Evolutionary conservation across 1,140 invertebrate species (phyloP).

Genomic region (Ips nitidus): DNA sequence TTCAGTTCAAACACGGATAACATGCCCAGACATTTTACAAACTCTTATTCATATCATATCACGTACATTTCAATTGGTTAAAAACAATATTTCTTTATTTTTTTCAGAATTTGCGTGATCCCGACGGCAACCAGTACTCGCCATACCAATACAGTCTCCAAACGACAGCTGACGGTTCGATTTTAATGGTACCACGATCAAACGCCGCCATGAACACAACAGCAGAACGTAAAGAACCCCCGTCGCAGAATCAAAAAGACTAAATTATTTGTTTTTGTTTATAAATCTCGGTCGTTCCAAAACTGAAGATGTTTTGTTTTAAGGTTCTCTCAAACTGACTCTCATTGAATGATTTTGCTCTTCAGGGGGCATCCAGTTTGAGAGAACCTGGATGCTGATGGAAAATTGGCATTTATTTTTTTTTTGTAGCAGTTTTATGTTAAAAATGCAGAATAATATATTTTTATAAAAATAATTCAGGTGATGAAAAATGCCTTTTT

Average conservation of each 20-base stretch:
- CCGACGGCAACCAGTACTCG: conserved; percentile 84
- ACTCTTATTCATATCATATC: too few relatives aligned
- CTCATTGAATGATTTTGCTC: too few relatives aligned
- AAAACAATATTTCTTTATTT: conserved; percentile 43
- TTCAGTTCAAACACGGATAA: too few relatives aligned
- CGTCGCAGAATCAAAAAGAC: conserved; percentile 46
- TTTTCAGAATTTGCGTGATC: conserved; percentile 82
- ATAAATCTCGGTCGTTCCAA: too few relatives aligned
- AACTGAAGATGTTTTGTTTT: too few relatives aligned
- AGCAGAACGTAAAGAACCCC: conserved; percentile 45
- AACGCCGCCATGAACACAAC: conserved; percentile 46
- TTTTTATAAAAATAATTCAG: conserved; percentile 48
- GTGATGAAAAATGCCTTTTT: conserved; percentile 50
- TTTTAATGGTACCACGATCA: conserved; percentile 77
- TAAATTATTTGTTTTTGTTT: conserved; percentile 19
- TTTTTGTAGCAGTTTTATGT: conserved; percentile 23
- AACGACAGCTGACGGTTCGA: conserved; percentile 84
- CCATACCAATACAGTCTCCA: conserved; percentile 84
- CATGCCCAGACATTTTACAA: too few relatives aligned
- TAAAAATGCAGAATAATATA: conserved; percentile 39
- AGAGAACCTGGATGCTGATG: too few relatives aligned
- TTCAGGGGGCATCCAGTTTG: too few relatives aligned
- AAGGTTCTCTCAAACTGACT: too few relatives aligned
- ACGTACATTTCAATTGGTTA: too few relatives aligned
- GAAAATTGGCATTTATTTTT: conserved; percentile 3